Evolutionary conservation across 1,140 invertebrate species (phyloP), one percentile per base, ranked within the genome.

Genomic region (Phocides pigmalion): DNA sequence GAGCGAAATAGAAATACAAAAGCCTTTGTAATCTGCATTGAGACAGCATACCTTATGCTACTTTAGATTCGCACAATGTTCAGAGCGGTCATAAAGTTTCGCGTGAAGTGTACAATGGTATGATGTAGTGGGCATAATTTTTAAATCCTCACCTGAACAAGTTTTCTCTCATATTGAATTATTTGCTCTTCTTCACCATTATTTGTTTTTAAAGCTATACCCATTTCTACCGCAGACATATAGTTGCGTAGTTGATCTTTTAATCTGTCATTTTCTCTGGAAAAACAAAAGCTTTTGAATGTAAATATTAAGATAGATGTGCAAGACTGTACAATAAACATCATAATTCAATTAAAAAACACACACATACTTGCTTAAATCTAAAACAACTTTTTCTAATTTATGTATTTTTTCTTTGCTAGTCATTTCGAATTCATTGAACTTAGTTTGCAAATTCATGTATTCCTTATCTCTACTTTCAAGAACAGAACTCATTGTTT

Each of bases 241-340:
- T 98, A 98, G 77, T 97, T 97, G 67, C 96, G 94, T 42, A 98
- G 86, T 81, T 98, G 97, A 79, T 97, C 96, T 81, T 97, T 97
- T 61, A 98, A 89, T 53, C 96, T 91, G 68, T 97, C 95, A 92
- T 98, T 98, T 91, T 98, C 97, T 80, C 96, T 97, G 32, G 54
- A 76, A 82, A 76, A 61, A 37, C 3, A 64, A 64, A 9, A 3
- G 14, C 8, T 39, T 49, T 12, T 20, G 47, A 54, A 8, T 44
- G 11, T 35, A 35, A 35, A n/a, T 35, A n/a, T 35, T n/a, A 8
- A 35, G 11, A n/a, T 35, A 35, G 1, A 12, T n/a, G n/a, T 2
- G 32, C 9, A 3, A 28, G 25, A 28, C 3, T n/a, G n/a, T 28
- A 6, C 25, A 28, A 8, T 3, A 28, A 28, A 1, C 1, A 1